These are phyloP conservation scores for Margaritifera margaritifera DNA, from an alignment of 2,888 invertebrate genomes.

Conservation along the genomic window DNA sequence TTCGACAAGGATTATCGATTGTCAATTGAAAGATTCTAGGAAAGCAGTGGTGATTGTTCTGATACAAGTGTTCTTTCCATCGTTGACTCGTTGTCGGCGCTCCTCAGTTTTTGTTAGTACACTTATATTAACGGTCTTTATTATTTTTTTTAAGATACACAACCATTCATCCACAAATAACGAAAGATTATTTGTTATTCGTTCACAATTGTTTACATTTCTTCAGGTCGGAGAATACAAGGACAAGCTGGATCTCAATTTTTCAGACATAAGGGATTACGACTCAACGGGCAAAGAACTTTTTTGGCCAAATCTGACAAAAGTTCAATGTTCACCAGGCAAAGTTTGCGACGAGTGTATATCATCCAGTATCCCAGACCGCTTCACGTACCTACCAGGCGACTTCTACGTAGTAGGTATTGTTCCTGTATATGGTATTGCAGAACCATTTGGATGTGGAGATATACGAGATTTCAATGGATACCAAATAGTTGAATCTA, in stretches of 20 bases:
- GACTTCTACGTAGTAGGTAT: conserved; percentile 39
- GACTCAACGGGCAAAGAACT: conserved; percentile 1
- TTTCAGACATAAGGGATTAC: conserved; percentile 17
- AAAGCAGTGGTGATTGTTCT: too few species aligned
- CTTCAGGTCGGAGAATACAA: conserved; percentile 25
- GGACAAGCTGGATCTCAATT: conserved; percentile 9
- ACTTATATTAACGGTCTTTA: too few species aligned
- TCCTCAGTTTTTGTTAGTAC: too few species aligned
- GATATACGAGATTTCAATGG: conserved; percentile 17
- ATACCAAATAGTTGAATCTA: conserved; percentile 26
- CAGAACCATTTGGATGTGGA: conserved; percentile 16
- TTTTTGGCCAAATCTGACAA: conserved; percentile 18
- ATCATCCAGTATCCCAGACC: background rate
- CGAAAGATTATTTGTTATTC: too few species aligned
- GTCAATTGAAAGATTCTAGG: too few species aligned
- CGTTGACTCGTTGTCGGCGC: too few species aligned
- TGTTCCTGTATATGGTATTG: conserved; percentile 27
- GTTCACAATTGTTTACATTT: background rate
- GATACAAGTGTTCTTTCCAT: too few species aligned
- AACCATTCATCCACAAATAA: too few species aligned
- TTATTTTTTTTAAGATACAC: too few species aligned
- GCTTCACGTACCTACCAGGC: conserved; percentile 19
- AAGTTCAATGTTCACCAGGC: conserved; percentile 17
- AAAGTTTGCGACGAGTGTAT: conserved; percentile 24
- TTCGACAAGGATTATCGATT: too few species aligned